Base-by-base conservation (phyloP, 2,797 vertebrate genomes). In the Characodon lateralis region DNA sequence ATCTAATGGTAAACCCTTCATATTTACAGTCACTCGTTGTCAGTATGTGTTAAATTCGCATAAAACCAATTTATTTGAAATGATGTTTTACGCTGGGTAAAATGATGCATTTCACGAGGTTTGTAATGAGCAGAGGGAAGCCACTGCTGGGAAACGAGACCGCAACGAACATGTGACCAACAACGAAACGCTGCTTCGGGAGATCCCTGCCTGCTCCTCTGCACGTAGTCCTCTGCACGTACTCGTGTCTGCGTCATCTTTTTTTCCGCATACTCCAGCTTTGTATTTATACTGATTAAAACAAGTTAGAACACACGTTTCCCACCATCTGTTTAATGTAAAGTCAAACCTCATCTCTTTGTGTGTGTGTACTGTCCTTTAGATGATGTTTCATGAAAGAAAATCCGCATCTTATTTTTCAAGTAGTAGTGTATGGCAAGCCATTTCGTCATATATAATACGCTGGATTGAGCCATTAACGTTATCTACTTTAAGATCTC, bases 171-270 rank as follows among this genome's bases (percentile, higher is more conserved):
- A 91, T 72, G 87, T 91, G 89, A 91, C 83, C 78, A 65, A n/a
- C 56, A 59, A n/a, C 41, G 73, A 78, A 82, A 73, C 78, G 78
- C 89, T n/a, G 92, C 89, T 74, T 72, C 12, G 26, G 35, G 74
- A 83, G 78, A 77, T 73, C 22, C 78, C 84, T 88, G 87, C 89
- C 86, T 94, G 94, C 89, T 71, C 51, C 72, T 58, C 89, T 68
- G 93, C 95, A 96, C 94, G 95, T 95, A 94, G n/a, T 71, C 51
- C 72, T 58, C 89, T 68, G 93, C 95, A 96, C 94, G 95, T 95
- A 94, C 90, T 80, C 95, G 80, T 72, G 51, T 83, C 71, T 93
- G 93, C 93, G 93, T 92, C 92, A 93, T 80, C 74, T 81, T 74
- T 80, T 72, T 82, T 74, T 85, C 75, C 68, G 71, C 73, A 83